These are phyloP conservation scores for Holacanthus passer DNA, from an alignment of 2,113 vertebrate genomes.

Conservation along the genomic window DNA sequence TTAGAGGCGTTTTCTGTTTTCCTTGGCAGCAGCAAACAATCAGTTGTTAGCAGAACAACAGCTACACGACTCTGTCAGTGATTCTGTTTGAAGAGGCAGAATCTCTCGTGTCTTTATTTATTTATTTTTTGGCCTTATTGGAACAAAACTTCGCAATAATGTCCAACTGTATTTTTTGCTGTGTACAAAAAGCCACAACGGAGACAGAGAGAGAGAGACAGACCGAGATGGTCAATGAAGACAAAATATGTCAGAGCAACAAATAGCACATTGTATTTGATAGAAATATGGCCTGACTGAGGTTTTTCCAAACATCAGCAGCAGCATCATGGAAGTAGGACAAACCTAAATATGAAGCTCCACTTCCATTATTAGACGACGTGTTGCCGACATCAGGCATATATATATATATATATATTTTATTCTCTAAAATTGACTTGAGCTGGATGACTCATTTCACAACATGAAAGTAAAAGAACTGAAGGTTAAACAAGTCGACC, in stretches of 20 bases:
- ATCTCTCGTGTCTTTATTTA: constrained; percentile 25
- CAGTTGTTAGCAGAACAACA: constrained; percentile 48
- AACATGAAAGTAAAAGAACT: no score
- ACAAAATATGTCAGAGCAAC: constrained; percentile 3
- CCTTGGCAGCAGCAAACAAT: constrained; percentile 64
- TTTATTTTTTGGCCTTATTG: constrained; percentile 66
- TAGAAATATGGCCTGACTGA: neutral
- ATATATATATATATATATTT: no score
- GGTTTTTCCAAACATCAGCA: constrained; percentile 15
- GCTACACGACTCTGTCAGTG: constrained; percentile 32
- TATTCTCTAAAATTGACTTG: constrained; percentile 3
- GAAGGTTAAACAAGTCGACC: constrained; percentile 17
- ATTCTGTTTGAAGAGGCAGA: constrained; percentile 44
- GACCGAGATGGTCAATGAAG: constrained; percentile 15
- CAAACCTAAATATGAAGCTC: constrained; percentile 38
- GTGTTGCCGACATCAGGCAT: neutral
- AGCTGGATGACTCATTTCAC: no score
- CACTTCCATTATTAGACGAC: constrained; percentile 33
- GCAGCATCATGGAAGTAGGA: constrained; percentile 30
- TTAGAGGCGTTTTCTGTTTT: constrained; percentile 43
- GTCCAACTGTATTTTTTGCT: constrained; percentile 65
- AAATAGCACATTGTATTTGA: constrained; percentile 28
- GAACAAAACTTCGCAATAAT: constrained; percentile 80
- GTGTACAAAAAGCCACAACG: constrained; percentile 71
- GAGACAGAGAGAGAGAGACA: constrained; percentile 16